Base-by-base conservation (phyloP, 2,113 vertebrate species). In the Accipiter cooperii region DNA sequence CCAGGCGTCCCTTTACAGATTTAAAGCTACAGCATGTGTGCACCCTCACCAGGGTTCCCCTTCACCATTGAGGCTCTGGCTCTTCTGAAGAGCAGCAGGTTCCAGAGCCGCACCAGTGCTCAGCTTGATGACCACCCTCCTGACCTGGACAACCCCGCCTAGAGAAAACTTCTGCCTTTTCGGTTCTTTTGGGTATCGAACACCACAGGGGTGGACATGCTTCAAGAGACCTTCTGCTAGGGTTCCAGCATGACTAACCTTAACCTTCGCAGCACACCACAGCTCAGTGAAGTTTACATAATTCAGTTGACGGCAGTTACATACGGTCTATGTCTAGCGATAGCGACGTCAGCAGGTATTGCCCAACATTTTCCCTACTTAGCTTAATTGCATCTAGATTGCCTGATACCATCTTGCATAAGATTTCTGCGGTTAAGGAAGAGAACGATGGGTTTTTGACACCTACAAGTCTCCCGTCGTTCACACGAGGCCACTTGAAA, bases 291-390 rank as follows among this genome's bases (percentile, higher is more conserved):
- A 88, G 90, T 96, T 96, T 95, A 94, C 92, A 93, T 88, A 88
- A 36, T 88, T 95, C 29, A 40, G 42, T 6, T 3, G 2, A 87
- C 17, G 5, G 55, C 80, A 71, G 87, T 47, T 70, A 61, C 74
- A 93, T 46, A 89, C 12, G 6, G 58, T 51, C 71, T 65, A 10
- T 44, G 71, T 73, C 78, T 73, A 96, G 75, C 3, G 0, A 85
- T 5, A 80, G 19, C 79, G 46, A 96, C 80, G 95, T 93, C 92
- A 96, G 84, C 79, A 93, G 61, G 44, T 65, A 94, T 96, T 97
- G 92, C 84, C 75, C 82, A 97, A 93, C 44, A 83, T 91, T 88
- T 95, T 91, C 77, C 95, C 70, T 66, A 40, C 54, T 93, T 82
- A 61, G 49, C 46, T 83, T 85, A 80, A 77, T 26, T 61, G 52